Evolutionary conservation across 2,113 vertebrate species (phyloP), one percentile per base, ranked within the genome.

Genomic region (Heliornis fulica): DNA sequence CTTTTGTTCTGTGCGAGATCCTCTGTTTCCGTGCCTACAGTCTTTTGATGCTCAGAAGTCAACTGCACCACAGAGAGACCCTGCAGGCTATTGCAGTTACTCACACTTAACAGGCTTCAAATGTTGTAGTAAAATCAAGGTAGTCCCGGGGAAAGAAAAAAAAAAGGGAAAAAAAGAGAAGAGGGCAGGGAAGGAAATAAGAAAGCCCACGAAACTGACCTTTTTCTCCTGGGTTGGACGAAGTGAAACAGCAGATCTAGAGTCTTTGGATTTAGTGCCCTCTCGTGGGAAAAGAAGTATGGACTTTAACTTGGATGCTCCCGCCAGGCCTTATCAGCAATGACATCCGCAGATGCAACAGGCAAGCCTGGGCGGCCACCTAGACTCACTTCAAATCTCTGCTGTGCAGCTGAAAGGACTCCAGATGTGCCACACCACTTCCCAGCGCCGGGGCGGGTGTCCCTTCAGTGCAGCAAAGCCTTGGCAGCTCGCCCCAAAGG

Each of bases 121-220:
- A 38, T 61, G 10, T 48, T 61, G 16, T 1, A 32, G 10, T 57
- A 57, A 79, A 78, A 65, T 61, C 26, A 51, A n/a, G 4, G 16
- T 54, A 31, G 17, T 60, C 21, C 15, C 45, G 45, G 25, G 9
- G 29, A n/a, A n/a, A n/a, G n/a, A n/a, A n/a, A n/a, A n/a, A n/a
- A n/a, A n/a, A n/a, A n/a, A n/a, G n/a, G 5, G 1, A 23, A 15
- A 18, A 9, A 22, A 21, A 2, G 22, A 10, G 16, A 7, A 14
- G 25, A 11, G 15, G 13, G 28, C 13, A 28, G 26, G 29, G 48
- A 23, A 50, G 18, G 4, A 36, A 60, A 38, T 7, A 75, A 57
- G 10, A 63, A 84, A 78, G 21, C 5, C 29, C 13, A n/a, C 6
- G 23, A 48, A 71, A 38, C 21, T 12, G 23, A 18, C 18, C 11